These are phyloP conservation scores for Cynopterus sphinx DNA, from an alignment of 2,797 vertebrate species.

Conservation along the genomic window DNA sequence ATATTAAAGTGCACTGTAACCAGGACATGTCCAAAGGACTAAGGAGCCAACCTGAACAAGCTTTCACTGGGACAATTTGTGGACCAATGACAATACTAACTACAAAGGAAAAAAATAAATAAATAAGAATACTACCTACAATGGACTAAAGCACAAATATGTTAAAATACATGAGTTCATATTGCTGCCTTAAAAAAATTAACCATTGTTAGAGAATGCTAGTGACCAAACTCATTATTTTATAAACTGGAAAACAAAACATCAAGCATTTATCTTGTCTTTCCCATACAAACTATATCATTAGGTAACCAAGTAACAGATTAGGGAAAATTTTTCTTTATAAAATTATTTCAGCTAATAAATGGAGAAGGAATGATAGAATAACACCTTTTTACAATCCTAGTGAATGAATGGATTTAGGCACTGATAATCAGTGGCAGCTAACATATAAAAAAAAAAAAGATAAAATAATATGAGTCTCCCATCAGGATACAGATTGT, in stretches of 20 bases:
- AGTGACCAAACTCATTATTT: constrained; percentile 14
- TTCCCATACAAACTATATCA: background rate
- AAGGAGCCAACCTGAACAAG: background rate
- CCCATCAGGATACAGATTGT: background rate
- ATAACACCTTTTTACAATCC: background rate
- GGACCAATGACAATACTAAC: background rate
- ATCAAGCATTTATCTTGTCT: background rate
- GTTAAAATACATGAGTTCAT: background rate
- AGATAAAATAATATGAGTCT: background rate
- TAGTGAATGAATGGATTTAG: background rate
- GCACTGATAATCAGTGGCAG: background rate
- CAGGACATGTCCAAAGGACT: background rate
- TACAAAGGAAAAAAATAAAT: background rate
- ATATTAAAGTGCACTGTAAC: constrained; percentile 26
- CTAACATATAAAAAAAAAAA: background rate
- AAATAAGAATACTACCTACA: background rate
- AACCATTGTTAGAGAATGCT: background rate
- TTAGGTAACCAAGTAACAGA: background rate
- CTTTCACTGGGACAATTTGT: background rate
- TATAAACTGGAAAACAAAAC: background rate
- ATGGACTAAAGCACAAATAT: background rate
- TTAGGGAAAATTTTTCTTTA: background rate
- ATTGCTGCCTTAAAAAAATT: background rate
- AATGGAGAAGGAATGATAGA: background rate
- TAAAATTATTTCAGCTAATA: background rate